Evolutionary conservation across 2,888 invertebrate species (phyloP), one percentile per base, ranked within the genome.

Genomic region (Megalurothrips usitatus): DNA sequence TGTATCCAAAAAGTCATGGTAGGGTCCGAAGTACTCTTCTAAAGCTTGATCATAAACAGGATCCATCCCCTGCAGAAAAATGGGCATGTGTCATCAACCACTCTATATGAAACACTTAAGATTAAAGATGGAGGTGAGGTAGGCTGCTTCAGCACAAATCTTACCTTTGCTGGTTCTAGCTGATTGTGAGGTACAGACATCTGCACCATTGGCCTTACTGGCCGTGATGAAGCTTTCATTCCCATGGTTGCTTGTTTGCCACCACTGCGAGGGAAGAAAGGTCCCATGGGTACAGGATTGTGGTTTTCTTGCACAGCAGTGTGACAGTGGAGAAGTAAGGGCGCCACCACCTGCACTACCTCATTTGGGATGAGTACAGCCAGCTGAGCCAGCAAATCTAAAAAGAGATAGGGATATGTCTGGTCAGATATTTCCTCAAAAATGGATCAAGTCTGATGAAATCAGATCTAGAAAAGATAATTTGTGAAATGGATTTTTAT

Each of bases 1-100:
- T 84, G 93, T 89, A 88, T 97, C 97, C 81, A 97, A 92, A 83
- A 97, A 93, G 85, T 93, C 93, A 87, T 97, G 97, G 87, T 97
- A 97, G 0, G 96, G 96, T 48, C 92, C 88, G 88, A 94, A 96
- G 87, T 94, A 95, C 83, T 93, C 93, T 80, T 92, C 90, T 81
- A 95, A 88, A 11, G 92, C 92, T 81, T 90, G 89, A 86, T 95
- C 95, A 85, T 94, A 95, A 78, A 92, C 93, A 11, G 91, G 91
- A 88, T 95, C 94, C 19, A 92, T 89, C 43, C 94, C 94, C 88
- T 93, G 85, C 79, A 82, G 81, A 82, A 4, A 81, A 82, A 80
- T 68, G 12, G 80, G 12, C 23, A 58, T 43, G 34, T 43, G 34
- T 6, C 2, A 43, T 43, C 34, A 43, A 43, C 6, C 3, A 43